These are phyloP conservation scores for Polyergus mexicanus DNA, from an alignment of 1,140 invertebrate species.

Conservation along the genomic window DNA sequence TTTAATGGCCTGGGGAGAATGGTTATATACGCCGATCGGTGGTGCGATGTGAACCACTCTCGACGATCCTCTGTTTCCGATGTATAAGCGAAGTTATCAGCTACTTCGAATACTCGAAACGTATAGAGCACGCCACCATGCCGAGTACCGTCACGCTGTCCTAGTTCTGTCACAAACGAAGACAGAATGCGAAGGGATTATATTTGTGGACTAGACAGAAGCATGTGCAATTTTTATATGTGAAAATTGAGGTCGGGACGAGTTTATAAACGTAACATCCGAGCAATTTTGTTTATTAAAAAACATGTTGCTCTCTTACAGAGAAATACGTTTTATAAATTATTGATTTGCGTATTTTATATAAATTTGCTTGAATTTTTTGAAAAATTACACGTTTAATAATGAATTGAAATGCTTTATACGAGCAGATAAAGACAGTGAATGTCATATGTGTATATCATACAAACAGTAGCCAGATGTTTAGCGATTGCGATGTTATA, in stretches of 20 bases:
- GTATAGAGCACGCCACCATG: neutral
- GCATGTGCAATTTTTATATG: constrained; percentile 55
- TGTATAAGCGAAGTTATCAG: constrained; percentile 52
- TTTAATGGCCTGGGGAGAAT: neutral
- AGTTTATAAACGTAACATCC: neutral
- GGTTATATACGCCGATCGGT: neutral
- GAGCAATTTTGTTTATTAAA: neutral
- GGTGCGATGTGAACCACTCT: constrained; percentile 5
- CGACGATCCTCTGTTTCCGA: constrained; percentile 43
- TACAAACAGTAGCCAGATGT: constrained; percentile 34
- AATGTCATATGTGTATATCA: neutral
- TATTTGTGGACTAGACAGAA: constrained; percentile 53
- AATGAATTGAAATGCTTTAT: neutral
- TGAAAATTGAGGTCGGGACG: constrained; percentile 23
- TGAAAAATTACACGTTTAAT: neutral
- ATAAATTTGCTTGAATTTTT: neutral
- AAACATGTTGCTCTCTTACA: neutral
- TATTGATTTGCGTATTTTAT: constrained; percentile 4
- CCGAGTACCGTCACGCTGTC: constrained; percentile 49
- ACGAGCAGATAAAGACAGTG: neutral
- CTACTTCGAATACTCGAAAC: constrained; percentile 48
- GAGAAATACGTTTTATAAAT: neutral
- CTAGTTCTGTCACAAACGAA: constrained; percentile 56
- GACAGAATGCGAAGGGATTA: constrained; percentile 38
- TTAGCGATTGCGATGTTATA: neutral